Conservation (phyloP, 1,140 invertebrate genomes). For the Magallana angulata region DNA sequence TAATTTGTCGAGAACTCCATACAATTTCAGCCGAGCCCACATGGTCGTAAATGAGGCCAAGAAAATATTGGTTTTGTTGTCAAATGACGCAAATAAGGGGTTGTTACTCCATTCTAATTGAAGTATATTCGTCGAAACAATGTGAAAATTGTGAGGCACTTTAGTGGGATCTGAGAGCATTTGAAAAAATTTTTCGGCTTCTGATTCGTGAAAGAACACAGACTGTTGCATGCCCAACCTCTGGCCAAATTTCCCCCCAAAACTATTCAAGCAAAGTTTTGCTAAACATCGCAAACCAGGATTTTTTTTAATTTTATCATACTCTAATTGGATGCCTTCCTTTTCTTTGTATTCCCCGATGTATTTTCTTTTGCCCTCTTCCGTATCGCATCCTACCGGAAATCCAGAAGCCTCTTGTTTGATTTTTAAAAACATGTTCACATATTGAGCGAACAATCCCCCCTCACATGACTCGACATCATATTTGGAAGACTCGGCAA, state of each 20-base stretch:
- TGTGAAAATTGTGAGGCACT: constrained; percentile 43
- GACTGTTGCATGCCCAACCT: constrained; percentile 54
- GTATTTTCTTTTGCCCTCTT: constrained; percentile 19
- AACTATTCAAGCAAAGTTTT: constrained; percentile 65
- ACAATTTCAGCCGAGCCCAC: constrained; percentile 78
- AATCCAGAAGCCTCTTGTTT: constrained; percentile 48
- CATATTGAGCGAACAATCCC: constrained; percentile 51
- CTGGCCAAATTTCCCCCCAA: constrained; percentile 61
- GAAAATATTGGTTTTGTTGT: constrained; percentile 72
- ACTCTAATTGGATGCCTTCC: constrained; percentile 45
- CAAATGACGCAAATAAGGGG: constrained; percentile 25
- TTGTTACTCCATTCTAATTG: constrained; percentile 44
- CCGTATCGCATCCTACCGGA: constrained; percentile 24
- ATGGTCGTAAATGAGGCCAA: constrained; percentile 77
- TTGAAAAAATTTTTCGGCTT: constrained; percentile 62
- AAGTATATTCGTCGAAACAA: constrained; percentile 35
- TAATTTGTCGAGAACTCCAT: constrained; percentile 64
- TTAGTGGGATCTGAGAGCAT: constrained; percentile 39
- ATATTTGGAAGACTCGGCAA: constrained; percentile 67
- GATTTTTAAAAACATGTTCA: constrained; percentile 45
- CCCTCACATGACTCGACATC: constrained; percentile 4
- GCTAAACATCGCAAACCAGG: constrained; percentile 64
- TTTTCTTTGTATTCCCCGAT: constrained; percentile 17
- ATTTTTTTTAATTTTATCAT: constrained; percentile 74
- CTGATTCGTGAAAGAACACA: constrained; percentile 40